Evolutionary conservation across 2,888 invertebrate genomes (phyloP).

Genomic region (Dryobota labecula): DNA sequence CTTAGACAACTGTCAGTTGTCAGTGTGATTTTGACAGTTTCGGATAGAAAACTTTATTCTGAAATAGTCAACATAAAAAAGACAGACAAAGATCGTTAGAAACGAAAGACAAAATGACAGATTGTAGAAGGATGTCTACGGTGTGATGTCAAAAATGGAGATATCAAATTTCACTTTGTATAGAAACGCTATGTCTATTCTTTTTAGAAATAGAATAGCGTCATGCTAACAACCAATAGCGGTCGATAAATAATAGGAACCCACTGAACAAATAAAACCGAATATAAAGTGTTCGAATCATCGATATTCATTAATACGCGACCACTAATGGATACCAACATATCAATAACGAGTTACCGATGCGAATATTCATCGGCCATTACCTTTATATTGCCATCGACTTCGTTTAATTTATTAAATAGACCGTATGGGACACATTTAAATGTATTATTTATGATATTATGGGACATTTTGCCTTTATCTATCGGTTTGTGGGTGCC

Average conservation of each 20-base stretch:
- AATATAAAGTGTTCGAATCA: slow-evolving; percentile 36
- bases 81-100: too few species aligned
- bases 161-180: too few species aligned
- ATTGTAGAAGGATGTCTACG: too few species aligned
- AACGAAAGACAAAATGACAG: too few species aligned
- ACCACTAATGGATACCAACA: slow-evolving; percentile 63
- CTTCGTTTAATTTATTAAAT: slow-evolving; percentile 41
- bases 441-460: slow-evolving; percentile 26
- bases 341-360: slow-evolving; percentile 60
- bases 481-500: neutral
- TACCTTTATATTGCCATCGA: slow-evolving; percentile 47
- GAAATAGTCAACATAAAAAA: too few species aligned
- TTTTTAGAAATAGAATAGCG: too few species aligned
- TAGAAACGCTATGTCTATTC: too few species aligned
- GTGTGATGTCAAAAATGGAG: too few species aligned
- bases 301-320: slow-evolving; percentile 56
- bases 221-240: neutral
- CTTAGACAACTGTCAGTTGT: too few species aligned
- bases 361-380: slow-evolving; percentile 59
- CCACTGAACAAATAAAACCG: slow-evolving; percentile 5
- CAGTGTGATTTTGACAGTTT: too few species aligned
- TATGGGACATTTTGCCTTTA: neutral
- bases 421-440: slow-evolving; percentile 26
- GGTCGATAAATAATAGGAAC: neutral
- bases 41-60: too few species aligned